These are phyloP conservation scores for Meliscaeva auricollis DNA, from an alignment of 2,888 invertebrate genomes.

Conservation along the genomic window DNA sequence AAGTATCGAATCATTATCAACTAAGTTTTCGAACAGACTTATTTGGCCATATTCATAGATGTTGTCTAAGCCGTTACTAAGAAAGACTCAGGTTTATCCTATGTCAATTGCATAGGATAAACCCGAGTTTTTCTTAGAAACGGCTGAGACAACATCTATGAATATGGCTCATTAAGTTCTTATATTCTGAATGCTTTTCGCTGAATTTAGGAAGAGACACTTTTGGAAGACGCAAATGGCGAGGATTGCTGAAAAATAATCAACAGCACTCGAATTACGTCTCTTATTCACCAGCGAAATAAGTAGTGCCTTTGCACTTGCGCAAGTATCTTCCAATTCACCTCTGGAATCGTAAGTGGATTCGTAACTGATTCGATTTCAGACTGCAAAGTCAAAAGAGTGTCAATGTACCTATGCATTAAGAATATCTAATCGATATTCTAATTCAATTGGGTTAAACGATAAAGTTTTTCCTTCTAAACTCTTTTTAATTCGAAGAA, in stretches of 20 bases:
- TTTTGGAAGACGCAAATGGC: constrained; percentile 31
- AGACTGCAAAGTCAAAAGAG: constrained; percentile 19
- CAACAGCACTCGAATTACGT: background rate
- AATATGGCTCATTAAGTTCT: too few relatives aligned
- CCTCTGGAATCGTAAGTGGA: background rate
- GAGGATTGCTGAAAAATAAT: constrained; percentile 19
- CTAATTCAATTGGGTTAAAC: constrained; percentile 9
- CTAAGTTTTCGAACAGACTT: too few relatives aligned
- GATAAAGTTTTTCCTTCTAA: constrained; percentile 19
- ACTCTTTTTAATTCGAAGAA: background rate
- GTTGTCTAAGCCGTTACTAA: too few relatives aligned
- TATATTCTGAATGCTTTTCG: too few relatives aligned
- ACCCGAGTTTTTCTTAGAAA: too few relatives aligned
- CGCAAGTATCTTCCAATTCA: too few relatives aligned
- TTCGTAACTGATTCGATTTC: constrained; percentile 29
- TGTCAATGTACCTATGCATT: constrained; percentile 36
- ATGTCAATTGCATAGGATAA: too few relatives aligned
- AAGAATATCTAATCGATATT: constrained; percentile 31
- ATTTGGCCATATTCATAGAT: too few relatives aligned
- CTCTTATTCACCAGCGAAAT: background rate
- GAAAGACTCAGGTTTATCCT: too few relatives aligned
- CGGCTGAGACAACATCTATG: too few relatives aligned
- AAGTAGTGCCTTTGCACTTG: too few relatives aligned
- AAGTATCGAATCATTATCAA: constrained; percentile 7
- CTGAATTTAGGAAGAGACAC: background rate